A percentile compares a stretch with the other conserved stretches of the same genome.
Evolutionary conservation across 2,888 invertebrate species (phyloP).

Genomic region (Pachydiplax longipennis): DNA sequence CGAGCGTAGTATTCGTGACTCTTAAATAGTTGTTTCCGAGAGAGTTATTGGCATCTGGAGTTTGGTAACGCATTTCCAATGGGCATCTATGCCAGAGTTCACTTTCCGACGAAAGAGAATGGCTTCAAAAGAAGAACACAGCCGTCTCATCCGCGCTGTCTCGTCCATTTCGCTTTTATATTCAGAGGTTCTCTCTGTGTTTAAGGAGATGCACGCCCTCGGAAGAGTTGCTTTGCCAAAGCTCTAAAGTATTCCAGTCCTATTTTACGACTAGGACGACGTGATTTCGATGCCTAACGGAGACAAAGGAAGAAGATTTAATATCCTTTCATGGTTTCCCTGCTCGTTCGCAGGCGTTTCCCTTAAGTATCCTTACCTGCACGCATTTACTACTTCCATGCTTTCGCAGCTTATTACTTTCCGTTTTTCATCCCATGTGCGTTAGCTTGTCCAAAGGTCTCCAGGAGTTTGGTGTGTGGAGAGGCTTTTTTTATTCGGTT

Average conservation of each 20-base stretch:
- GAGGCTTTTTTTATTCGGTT: slow-evolving; percentile 20
- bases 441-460: no score
- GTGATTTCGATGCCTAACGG: background rate
- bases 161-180: background rate
- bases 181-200: background rate
- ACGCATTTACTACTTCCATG: background rate
- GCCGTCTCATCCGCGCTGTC: background rate
- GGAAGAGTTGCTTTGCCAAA: background rate
- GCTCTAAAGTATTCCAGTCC: background rate
- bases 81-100: no score
- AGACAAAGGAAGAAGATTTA: background rate
- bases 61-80: no score
- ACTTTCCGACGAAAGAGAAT: no score
- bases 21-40: no score
- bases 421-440: slow-evolving; percentile 33
- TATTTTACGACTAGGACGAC: background rate
- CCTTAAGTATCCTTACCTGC: background rate
- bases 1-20: no score
- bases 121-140: background rate
- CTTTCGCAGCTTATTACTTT: background rate
- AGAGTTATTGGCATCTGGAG: no score
- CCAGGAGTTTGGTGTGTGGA: no score
- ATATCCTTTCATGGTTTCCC: background rate
- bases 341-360: background rate
- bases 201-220: background rate